These are phyloP conservation scores for Eutolmus rufibarbis DNA, from an alignment of 2,888 invertebrate species.

Conservation along the genomic window DNA sequence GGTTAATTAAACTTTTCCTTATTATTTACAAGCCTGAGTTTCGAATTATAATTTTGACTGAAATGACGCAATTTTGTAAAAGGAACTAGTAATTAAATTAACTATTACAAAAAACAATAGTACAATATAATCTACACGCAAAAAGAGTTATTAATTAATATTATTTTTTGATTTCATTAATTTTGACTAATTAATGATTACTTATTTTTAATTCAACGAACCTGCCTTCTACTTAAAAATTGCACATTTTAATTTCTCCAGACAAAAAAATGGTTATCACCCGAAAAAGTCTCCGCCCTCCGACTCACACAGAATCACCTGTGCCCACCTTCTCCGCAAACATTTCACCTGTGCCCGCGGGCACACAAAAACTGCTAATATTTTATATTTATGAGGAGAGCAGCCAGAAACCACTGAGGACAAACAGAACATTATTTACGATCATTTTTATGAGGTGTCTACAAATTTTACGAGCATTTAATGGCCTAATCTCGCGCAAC, in stretches of 20 bases:
- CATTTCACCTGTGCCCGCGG: neutral
- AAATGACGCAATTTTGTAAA: no score
- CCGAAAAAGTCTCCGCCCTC: neutral
- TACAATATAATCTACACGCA: no score
- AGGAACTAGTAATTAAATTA: no score
- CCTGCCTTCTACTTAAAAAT: neutral
- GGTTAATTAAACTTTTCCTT: no score
- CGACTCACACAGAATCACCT: neutral
- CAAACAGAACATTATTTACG: conserved; percentile 58
- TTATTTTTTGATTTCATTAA: neutral
- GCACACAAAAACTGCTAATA: neutral
- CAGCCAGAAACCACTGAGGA: conserved; percentile 12
- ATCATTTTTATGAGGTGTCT: conserved; percentile 64
- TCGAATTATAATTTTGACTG: no score
- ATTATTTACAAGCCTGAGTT: no score
- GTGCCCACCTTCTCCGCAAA: neutral
- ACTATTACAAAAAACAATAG: no score
- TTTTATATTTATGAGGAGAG: conserved; percentile 19
- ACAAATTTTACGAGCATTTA: conserved; percentile 64
- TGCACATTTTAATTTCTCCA: neutral
- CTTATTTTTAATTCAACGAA: neutral
- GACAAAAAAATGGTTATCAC: neutral
- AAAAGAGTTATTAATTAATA: neutral
- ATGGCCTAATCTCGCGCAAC: conserved; percentile 54
- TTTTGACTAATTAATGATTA: neutral